These are phyloP conservation scores for Enteromius fasciolatus DNA, from an alignment of 2,797 vertebrate genomes.

Conservation along the genomic window DNA sequence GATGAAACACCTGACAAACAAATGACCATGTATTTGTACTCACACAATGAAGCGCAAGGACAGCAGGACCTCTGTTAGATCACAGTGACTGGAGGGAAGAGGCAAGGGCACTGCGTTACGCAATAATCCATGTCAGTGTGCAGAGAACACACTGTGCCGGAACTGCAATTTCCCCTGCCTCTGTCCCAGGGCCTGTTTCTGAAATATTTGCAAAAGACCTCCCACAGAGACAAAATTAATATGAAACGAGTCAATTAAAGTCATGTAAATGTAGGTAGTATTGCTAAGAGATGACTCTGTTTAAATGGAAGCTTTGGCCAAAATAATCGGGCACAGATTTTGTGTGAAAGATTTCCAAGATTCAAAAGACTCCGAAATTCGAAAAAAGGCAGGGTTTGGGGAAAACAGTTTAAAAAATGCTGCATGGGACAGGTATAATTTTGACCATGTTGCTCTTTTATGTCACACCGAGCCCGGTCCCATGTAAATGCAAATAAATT, in stretches of 20 bases:
- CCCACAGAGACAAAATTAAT: neutral
- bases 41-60: constrained; percentile 4
- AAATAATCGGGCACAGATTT: neutral
- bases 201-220: constrained; percentile 32
- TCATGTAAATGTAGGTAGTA: neutral
- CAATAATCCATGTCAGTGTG: constrained; percentile 38
- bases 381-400: neutral
- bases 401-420: neutral
- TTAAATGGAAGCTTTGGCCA: neutral
- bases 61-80: constrained; percentile 30
- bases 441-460: neutral
- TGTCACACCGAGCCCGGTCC: too few species aligned
- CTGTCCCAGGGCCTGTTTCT: constrained; percentile 18
- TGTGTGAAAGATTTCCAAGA: neutral
- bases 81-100: constrained; percentile 7
- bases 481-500: too few species aligned
- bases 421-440: neutral
- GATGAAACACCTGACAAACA: neutral
- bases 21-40: neutral
- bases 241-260: neutral
- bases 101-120: constrained; percentile 15
- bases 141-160: constrained; percentile 48
- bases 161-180: constrained; percentile 25
- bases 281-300: neutral
- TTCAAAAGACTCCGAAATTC: neutral